These are phyloP conservation scores for Helicoverpa zea DNA, from an alignment of 1,140 invertebrate species.

Conservation along the genomic window DNA sequence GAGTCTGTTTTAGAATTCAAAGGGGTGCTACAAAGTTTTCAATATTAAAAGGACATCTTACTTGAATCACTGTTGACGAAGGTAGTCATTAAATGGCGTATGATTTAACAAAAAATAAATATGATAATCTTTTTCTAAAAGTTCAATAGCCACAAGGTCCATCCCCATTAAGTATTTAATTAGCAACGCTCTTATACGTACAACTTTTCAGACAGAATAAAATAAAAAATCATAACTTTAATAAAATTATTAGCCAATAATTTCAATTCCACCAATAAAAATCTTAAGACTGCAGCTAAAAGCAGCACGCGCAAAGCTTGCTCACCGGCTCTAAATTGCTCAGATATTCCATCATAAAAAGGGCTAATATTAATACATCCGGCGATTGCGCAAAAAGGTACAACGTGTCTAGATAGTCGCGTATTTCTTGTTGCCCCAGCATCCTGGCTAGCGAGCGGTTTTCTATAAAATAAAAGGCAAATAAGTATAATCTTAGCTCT, in stretches of 20 bases:
- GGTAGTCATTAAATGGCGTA: no score
- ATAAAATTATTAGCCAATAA: no score
- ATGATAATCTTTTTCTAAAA: no score
- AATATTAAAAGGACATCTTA: no score
- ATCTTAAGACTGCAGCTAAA: no score
- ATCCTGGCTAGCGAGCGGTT: constrained; percentile 61
- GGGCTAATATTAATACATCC: constrained; percentile 67
- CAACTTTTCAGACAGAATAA: neutral
- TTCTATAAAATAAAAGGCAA: constrained; percentile 77
- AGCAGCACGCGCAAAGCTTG: neutral
- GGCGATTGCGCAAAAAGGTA: constrained; percentile 65
- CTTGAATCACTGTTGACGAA: no score
- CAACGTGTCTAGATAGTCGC: constrained; percentile 50
- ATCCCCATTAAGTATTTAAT: no score
- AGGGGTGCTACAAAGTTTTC: no score
- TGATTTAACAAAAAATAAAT: no score
- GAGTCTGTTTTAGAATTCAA: neutral
- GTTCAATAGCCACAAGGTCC: no score
- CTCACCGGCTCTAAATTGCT: constrained; percentile 7
- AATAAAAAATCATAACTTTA: neutral
- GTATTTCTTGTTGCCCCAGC: constrained; percentile 62
- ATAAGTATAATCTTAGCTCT: constrained; percentile 67
- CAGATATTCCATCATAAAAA: constrained; percentile 16
- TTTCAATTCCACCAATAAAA: neutral
- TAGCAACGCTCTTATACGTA: no score